phyloP scores from a whole-genome alignment of 2,113 vertebrate genomes.

The Tragulus kanchil region DNA sequence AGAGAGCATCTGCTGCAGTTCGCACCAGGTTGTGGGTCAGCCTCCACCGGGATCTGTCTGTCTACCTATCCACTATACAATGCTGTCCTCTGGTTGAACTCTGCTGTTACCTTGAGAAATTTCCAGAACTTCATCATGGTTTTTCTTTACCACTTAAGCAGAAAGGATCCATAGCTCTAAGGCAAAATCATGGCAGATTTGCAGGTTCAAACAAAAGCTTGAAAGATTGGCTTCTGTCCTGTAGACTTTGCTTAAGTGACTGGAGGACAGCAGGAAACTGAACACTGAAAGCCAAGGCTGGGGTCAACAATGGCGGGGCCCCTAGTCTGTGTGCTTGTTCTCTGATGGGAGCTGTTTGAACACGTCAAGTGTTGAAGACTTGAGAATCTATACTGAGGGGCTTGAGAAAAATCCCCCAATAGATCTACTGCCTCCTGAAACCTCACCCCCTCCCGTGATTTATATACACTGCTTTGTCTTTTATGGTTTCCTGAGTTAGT shows the following conservation, averaged over 20 bases:
- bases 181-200: background rate
- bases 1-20: background rate
- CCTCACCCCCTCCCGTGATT: slow-evolving; percentile 72
- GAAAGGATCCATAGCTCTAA: background rate
- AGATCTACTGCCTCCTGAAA: slow-evolving; percentile 76
- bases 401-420: background rate
- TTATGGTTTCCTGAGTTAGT: slow-evolving; percentile 84
- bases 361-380: background rate
- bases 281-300: background rate
- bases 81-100: background rate
- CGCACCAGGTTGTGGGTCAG: background rate
- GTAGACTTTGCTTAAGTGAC: background rate
- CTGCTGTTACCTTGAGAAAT: background rate
- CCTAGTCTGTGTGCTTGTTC: background rate
- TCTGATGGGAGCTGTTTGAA: background rate
- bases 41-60: background rate
- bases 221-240: background rate
- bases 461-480: slow-evolving; percentile 75
- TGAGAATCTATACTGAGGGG: background rate
- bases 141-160: background rate
- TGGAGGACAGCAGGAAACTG: background rate
- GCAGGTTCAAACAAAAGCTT: background rate
- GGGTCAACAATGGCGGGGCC: fast-evolving
- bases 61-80: background rate
- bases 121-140: slow-evolving; percentile 34